Percentiles rank a stretch among this genome's conserved stretches.
Conservation (phyloP, 1,140 invertebrate species). For the Drosophila sp. region DNA sequence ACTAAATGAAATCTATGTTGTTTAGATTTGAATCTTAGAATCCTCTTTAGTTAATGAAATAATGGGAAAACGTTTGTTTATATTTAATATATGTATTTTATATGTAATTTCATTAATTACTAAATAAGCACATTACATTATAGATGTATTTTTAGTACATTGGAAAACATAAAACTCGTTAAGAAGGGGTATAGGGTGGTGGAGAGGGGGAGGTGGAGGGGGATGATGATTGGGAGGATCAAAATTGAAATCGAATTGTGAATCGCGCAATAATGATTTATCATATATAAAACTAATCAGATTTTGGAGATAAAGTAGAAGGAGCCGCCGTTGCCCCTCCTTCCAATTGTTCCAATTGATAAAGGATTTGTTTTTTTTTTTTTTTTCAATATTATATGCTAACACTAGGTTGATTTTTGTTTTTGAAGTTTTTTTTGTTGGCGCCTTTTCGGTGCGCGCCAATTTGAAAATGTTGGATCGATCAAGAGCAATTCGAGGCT, state of each 20-base stretch:
- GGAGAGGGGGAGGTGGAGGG: neutral
- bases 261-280: neutral
- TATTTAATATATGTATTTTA: constrained; percentile 32
- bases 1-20: too few species aligned
- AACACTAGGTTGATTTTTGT: neutral
- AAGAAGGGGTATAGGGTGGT: neutral
- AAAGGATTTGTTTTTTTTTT: neutral
- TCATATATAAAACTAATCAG: constrained; percentile 7
- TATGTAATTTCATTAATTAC: constrained; percentile 50
- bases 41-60: too few species aligned
- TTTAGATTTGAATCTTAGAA: too few species aligned
- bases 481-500: constrained; percentile 12
- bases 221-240: neutral
- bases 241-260: neutral
- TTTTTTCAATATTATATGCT: constrained; percentile 2
- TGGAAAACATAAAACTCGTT: constrained; percentile 12
- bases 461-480: neutral
- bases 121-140: constrained; percentile 44
- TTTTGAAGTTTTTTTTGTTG: neutral
- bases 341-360: neutral
- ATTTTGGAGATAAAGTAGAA: neutral
- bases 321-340: neutral
- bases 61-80: constrained; percentile 8
- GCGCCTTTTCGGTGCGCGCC: neutral
- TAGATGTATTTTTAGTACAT: constrained; percentile 43